Evolutionary conservation across 1,140 invertebrate genomes (phyloP), one percentile per base, ranked within the genome.

Genomic region (Hormaphis cornu): DNA sequence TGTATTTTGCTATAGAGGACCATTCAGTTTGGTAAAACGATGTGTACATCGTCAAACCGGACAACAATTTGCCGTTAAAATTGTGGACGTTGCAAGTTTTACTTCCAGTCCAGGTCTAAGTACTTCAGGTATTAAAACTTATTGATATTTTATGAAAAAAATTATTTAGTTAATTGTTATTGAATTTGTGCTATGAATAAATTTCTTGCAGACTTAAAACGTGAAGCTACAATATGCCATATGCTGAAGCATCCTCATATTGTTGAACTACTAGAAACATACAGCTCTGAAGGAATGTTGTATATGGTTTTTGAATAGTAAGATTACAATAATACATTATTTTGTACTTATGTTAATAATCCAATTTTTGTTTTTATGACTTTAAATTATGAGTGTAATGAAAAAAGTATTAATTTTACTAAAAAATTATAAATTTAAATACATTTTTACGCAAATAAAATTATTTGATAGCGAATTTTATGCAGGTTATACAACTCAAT

Each of bases 221-320:
- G 95, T 56, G 96, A 98, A 81, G 95, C 95, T 28, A 97, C 93
- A 80, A 97, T 98, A 84, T 98, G 95, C 81, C 95, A 98, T 79
- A 95, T 97, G 89, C 80, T 99, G 72, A 98, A 98, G 79, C 96
- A 99, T 83, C 93, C 93, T 4, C 95, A 98, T 80, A 98, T 99
- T 73, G 95, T 97, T 54, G 95, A 98, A 80, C 83, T 99, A 30
- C 80, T 97, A 69, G 96, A 99, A 80, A 98, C 95, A 0, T 98
- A 98, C 84, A 96, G 93, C 75, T 97, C 95, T 9, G 95, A 97
- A 81, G 95, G 95, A 75, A 96, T 97, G 89, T 84, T 99, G 3
- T 98, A 97, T 78, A 97, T 98, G 95, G 93, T 98, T 71, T 98
- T 98, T 82, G 95, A 98, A 87, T 96, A 93, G 95, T 98, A 85